These are phyloP conservation scores for Aplocera efformata DNA, from an alignment of 2,888 invertebrate genomes.

Conservation along the genomic window DNA sequence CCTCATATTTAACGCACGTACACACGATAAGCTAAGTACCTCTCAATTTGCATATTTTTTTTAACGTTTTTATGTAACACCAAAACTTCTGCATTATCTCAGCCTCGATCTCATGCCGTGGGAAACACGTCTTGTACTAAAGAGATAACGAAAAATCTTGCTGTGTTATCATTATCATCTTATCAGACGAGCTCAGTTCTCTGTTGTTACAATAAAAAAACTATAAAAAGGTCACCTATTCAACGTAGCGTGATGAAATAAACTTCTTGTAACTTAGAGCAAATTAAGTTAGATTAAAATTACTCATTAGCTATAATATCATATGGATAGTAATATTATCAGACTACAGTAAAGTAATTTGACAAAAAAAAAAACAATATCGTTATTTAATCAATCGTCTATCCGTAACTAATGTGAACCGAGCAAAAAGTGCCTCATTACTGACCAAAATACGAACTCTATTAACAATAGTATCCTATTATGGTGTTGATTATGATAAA, in stretches of 20 bases:
- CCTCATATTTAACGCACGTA: neutral
- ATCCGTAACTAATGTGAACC: neutral
- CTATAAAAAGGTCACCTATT: too few species aligned
- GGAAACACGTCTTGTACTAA: slow-evolving; percentile 31
- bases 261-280: too few species aligned
- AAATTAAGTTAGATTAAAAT: too few species aligned
- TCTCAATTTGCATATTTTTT: slow-evolving; percentile 20
- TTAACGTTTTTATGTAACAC: slow-evolving; percentile 19
- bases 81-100: slow-evolving; percentile 32
- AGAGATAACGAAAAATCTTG: slow-evolving; percentile 31
- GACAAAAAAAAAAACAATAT: too few species aligned
- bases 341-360: too few species aligned
- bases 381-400: too few species aligned
- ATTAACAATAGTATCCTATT: slow-evolving; percentile 19
- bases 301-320: too few species aligned
- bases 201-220: slow-evolving; percentile 26
- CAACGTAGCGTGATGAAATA: too few species aligned
- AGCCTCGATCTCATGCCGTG: slow-evolving; percentile 40
- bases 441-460: slow-evolving; percentile 18
- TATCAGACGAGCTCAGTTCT: slow-evolving; percentile 32
- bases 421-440: slow-evolving; percentile 18
- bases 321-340: too few species aligned
- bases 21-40: slow-evolving; percentile 15
- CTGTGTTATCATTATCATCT: slow-evolving; percentile 32
- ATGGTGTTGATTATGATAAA: slow-evolving; percentile 23